Percentiles rank a stretch among this genome's conserved stretches.
phyloP scores from a whole-genome alignment of 1,140 invertebrate species.

The Brachionus rubens region DNA sequence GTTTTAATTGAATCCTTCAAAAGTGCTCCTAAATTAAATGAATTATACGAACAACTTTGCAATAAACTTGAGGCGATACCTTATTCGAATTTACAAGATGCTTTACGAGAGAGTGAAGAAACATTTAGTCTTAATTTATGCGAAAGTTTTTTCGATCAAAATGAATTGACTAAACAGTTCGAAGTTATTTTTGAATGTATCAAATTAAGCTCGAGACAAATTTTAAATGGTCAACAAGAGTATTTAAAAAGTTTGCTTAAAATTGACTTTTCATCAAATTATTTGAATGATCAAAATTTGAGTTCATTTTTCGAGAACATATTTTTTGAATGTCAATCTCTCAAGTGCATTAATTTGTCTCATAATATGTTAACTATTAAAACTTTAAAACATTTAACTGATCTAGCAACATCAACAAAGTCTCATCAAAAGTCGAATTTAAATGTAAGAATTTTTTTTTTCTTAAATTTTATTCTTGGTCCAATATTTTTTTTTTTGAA shows the following conservation, averaged over 20 bases:
- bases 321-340: neutral
- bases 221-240: neutral
- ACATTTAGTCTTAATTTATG: neutral
- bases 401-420: neutral
- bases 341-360: constrained; percentile 4
- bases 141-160: neutral
- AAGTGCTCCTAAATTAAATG: neutral
- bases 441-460: neutral
- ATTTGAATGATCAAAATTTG: neutral
- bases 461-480: neutral
- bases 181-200: constrained; percentile 9
- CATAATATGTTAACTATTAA: constrained; percentile 15
- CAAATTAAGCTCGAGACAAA: neutral
- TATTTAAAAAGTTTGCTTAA: constrained; percentile 1
- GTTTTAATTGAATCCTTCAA: constrained; percentile 22
- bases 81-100: neutral
- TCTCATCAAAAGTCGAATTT: neutral
- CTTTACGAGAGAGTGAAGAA: constrained; percentile 19
- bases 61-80: neutral
- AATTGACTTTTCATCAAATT: constrained; percentile 24
- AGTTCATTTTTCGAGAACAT: neutral
- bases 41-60: constrained; percentile 6
- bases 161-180: neutral
- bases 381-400: neutral
- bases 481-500: neutral